Evolutionary conservation across 2,113 vertebrate genomes (phyloP).

Genomic region (Plecotus auritus): DNA sequence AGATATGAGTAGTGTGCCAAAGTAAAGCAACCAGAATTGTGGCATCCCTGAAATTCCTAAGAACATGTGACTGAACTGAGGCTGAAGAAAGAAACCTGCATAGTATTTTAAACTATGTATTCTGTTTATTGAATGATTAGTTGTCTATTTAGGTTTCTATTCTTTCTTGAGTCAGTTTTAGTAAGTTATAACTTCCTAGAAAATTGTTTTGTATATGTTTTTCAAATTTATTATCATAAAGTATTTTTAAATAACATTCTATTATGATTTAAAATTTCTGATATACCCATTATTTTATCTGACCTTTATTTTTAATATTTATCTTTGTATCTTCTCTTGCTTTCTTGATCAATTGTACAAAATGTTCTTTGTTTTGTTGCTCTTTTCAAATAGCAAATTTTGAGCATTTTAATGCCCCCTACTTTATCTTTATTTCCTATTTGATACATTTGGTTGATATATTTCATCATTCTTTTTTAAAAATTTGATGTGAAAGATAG

Average conservation of each 20-base stretch:
- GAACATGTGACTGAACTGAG: not conserved
- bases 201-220: not conserved
- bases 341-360: not conserved
- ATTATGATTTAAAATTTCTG: not conserved
- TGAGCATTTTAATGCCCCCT: not conserved
- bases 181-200: not conserved
- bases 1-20: not conserved
- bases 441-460: not conserved
- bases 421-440: not conserved
- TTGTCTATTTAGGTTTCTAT: not conserved
- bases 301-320: not conserved
- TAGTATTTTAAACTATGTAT: not conserved
- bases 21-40: not conserved
- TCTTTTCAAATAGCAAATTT: not conserved
- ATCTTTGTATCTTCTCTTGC: not conserved
- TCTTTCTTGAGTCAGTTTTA: not conserved
- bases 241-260: not conserved
- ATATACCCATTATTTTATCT: not conserved
- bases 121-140: not conserved
- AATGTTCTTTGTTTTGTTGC: not conserved
- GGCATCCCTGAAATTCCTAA: not conserved
- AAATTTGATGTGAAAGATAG: not conserved
- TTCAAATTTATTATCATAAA: not conserved
- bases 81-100: not conserved
- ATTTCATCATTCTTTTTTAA: not conserved